These are phyloP conservation scores for Hoplodrina ambigua DNA, from an alignment of 2,888 invertebrate genomes.

Conservation along the genomic window DNA sequence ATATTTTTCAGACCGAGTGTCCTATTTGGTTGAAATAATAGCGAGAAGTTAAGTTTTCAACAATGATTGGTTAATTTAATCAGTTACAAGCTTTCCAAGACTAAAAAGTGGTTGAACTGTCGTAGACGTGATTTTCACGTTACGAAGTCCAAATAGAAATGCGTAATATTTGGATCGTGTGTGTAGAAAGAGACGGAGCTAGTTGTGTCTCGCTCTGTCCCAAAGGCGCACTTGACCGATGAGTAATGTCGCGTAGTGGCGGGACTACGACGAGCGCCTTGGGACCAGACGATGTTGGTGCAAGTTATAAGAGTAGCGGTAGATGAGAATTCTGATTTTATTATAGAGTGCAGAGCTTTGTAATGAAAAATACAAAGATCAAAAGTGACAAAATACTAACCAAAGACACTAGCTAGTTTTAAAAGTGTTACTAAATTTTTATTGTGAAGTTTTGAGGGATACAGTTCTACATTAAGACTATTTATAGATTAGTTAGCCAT, in stretches of 20 bases:
- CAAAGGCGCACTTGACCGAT: slow-evolving; percentile 76
- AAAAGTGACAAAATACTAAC: neutral
- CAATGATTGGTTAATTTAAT: neutral
- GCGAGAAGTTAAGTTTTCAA: neutral
- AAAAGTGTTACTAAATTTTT: too few species aligned
- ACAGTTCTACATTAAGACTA: too few species aligned
- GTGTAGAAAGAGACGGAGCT: slow-evolving; percentile 36
- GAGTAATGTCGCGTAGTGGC: slow-evolving; percentile 74
- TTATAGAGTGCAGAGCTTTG: neutral
- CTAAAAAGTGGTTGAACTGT: slow-evolving; percentile 7
- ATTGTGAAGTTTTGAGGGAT: too few species aligned
- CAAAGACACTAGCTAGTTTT: too few species aligned
- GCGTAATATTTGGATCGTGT: slow-evolving; percentile 49
- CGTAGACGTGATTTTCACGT: slow-evolving; percentile 39
- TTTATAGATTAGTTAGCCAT: too few species aligned
- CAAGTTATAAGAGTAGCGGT: slow-evolving; percentile 51
- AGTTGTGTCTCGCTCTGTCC: slow-evolving; percentile 64
- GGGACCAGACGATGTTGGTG: slow-evolving; percentile 66
- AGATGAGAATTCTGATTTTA: neutral
- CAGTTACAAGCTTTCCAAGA: slow-evolving; percentile 3
- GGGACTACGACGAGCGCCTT: slow-evolving; percentile 69
- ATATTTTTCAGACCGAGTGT: neutral
- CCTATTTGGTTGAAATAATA: neutral
- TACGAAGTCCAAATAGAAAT: slow-evolving; percentile 41
- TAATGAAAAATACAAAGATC: neutral